A percentile compares a stretch with the other conserved stretches of the same genome.
phyloP scores from a whole-genome alignment of 2,113 vertebrate genomes.

The Python bivittatus region DNA sequence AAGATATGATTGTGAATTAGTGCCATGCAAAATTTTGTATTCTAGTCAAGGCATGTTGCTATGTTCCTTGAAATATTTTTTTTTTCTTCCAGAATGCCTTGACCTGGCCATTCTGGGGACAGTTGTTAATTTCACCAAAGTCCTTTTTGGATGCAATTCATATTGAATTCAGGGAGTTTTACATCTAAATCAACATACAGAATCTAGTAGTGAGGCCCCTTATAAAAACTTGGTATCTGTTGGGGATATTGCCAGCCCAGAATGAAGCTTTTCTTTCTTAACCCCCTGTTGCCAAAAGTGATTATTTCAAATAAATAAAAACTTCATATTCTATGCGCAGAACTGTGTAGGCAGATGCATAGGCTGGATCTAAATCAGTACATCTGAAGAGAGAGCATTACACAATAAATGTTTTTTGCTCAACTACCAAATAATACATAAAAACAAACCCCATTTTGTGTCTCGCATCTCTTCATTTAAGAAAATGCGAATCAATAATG shows the following conservation, averaged over 20 bases:
- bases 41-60: too few species aligned
- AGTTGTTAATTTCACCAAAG: background rate
- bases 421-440: background rate
- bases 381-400: background rate
- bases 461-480: background rate
- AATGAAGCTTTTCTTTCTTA: background rate
- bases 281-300: background rate
- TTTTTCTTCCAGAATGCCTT: too few species aligned
- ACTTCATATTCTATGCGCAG: background rate
- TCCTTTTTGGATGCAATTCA: background rate
- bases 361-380: background rate
- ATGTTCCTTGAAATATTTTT: too few species aligned
- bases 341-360: background rate
- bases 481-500: background rate
- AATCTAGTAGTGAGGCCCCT: background rate
- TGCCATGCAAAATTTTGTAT: too few species aligned
- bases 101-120: too few species aligned
- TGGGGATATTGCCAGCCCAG: too few species aligned
- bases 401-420: background rate
- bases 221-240: background rate
- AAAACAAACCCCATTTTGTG: background rate
- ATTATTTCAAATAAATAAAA: background rate
- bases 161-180: background rate
- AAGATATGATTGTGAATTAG: too few species aligned
- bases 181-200: background rate